Percentiles rank a stretch among this genome's conserved stretches.
Conservation (phyloP, 2,113 vertebrate genomes). For the Astatotilapia flaviijosephi region DNA sequence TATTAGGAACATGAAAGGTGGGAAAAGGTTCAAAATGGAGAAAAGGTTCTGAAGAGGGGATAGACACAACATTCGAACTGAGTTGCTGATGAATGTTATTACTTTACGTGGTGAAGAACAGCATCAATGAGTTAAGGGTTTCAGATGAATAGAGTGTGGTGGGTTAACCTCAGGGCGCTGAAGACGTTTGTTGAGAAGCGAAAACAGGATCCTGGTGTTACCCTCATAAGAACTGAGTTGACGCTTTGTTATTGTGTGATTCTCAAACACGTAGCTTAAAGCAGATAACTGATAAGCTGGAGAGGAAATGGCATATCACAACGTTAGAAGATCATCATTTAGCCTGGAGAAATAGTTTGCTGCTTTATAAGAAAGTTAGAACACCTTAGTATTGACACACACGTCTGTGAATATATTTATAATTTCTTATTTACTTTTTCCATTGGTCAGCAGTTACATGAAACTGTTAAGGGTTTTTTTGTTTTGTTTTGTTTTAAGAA, state of each 20-base stretch:
- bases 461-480: not conserved
- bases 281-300: not conserved
- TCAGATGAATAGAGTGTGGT: not conserved
- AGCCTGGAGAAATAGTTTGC: not conserved
- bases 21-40: not conserved
- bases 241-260: not conserved
- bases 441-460: not conserved
- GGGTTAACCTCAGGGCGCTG: accelerated
- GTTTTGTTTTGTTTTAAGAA: not conserved
- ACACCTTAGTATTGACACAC: not conserved
- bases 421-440: not conserved
- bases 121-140: not conserved
- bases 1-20: not conserved
- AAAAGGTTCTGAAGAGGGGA: accelerated
- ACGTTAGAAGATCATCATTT: not conserved
- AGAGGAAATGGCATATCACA: not conserved
- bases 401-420: not conserved
- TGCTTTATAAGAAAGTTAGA: not conserved
- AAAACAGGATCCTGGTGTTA: not conserved
- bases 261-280: not conserved
- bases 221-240: not conserved
- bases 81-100: not conserved
- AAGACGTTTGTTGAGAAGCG: not conserved
- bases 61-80: not conserved
- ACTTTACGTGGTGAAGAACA: not conserved